Evolutionary conservation across 2,888 invertebrate genomes (phyloP).

Genomic region (Polia nebulosa): DNA sequence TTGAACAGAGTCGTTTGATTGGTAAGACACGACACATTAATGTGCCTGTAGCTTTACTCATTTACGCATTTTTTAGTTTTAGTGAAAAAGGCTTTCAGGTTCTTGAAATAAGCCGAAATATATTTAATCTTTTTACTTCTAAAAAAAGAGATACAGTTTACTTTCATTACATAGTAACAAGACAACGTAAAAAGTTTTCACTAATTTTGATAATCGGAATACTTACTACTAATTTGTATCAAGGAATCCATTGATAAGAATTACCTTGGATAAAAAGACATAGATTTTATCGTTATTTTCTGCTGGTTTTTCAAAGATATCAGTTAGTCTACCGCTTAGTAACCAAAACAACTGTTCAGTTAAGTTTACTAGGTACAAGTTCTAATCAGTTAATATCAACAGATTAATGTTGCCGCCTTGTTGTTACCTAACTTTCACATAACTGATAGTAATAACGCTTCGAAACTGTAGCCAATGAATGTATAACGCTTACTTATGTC

Average conservation of each 20-base stretch:
- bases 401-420: constrained; percentile 21
- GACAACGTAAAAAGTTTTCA: background rate
- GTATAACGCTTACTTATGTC: constrained; percentile 49
- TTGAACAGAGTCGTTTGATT: too few relatives aligned
- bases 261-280: constrained; percentile 5
- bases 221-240: background rate
- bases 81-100: too few relatives aligned
- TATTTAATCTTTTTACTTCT: too few relatives aligned
- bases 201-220: background rate
- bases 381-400: constrained; percentile 39
- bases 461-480: constrained; percentile 31
- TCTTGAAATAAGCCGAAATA: too few relatives aligned
- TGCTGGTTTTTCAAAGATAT: background rate
- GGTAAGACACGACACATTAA: too few relatives aligned
- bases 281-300: background rate
- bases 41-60: too few relatives aligned
- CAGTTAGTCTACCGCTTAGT: background rate
- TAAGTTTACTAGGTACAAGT: constrained; percentile 17
- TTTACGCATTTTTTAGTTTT: too few relatives aligned
- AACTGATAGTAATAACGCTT: constrained; percentile 19
- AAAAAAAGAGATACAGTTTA: too few relatives aligned
- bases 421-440: background rate
- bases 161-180: too few relatives aligned
- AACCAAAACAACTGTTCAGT: constrained; percentile 13
- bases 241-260: too few relatives aligned